Percentiles rank a stretch among this genome's conserved stretches.
Evolutionary conservation across 2,888 invertebrate genomes (phyloP).

Genomic region (Empis stercorea): DNA sequence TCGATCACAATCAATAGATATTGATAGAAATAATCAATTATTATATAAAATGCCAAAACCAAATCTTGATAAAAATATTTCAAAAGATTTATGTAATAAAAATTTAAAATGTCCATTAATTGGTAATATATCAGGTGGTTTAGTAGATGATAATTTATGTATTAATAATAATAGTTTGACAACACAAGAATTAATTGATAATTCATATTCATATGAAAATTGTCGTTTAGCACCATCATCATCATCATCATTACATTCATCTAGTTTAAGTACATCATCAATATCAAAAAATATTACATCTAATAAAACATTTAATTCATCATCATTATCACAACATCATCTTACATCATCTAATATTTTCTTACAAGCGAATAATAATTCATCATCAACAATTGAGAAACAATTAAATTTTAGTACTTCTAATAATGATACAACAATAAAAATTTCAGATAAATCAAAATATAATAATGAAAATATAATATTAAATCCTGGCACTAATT

Average conservation of each 20-base stretch:
- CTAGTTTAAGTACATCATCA: background rate
- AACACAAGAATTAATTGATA: background rate
- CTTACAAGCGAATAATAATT: background rate
- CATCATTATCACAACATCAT: background rate
- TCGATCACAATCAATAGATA: background rate
- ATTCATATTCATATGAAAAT: background rate
- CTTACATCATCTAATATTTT: no score
- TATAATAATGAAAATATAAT: background rate
- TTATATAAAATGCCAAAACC: constrained; percentile 13
- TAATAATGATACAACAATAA: background rate
- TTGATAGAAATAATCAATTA: constrained; percentile 32
- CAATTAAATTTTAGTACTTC: background rate
- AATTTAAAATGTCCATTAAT: constrained; percentile 6
- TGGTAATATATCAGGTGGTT: background rate
- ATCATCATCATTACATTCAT: constrained; percentile 1
- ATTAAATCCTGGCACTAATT: no score
- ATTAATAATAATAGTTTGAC: background rate
- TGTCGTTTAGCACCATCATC: constrained; percentile 5
- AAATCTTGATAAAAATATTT: constrained; percentile 6
- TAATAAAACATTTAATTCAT: background rate
- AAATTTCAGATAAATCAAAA: background rate
- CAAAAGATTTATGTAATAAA: constrained; percentile 10
- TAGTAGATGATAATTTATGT: background rate
- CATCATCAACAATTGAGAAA: background rate
- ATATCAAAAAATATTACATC: background rate